Conservation (phyloP, 2,888 invertebrate genomes). For the Bugulina stolonifera region DNA sequence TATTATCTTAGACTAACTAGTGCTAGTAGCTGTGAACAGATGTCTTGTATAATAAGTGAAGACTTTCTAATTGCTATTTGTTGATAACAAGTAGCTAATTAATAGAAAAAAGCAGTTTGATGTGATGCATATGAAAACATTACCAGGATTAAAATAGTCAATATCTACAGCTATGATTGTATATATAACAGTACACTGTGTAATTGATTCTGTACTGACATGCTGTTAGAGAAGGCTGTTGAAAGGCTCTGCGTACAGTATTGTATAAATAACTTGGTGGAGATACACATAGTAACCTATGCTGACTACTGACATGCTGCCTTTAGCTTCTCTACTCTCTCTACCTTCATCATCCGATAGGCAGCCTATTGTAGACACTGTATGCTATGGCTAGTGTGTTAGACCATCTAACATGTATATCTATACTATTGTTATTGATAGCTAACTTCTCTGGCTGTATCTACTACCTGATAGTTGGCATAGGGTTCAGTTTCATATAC, state of each 20-base stretch:
- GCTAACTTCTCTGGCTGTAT: not conserved
- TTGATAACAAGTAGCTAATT: not conserved
- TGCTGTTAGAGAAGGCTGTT: not conserved
- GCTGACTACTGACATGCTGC: too few species aligned
- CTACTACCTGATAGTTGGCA: not conserved
- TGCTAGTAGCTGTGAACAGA: not conserved
- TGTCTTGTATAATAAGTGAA: too few species aligned
- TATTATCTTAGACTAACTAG: too few species aligned
- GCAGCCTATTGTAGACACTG: not conserved
- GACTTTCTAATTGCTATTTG: not conserved
- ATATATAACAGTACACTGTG: not conserved
- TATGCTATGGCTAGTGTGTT: not conserved
- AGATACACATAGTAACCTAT: too few species aligned
- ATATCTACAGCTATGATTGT: not conserved
- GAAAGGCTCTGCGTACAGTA: too few species aligned
- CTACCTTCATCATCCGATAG: too few species aligned
- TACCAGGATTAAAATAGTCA: not conserved
- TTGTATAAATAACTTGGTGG: too few species aligned
- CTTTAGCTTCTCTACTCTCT: too few species aligned
- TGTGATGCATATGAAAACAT: not conserved
- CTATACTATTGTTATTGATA: not conserved
- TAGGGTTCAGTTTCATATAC: not conserved
- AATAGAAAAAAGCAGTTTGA: not conserved
- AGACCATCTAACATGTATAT: not conserved
- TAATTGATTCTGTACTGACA: too few species aligned